Base-by-base conservation (phyloP, 2,797 vertebrate genomes). In the Lacerta bilineata region DNA sequence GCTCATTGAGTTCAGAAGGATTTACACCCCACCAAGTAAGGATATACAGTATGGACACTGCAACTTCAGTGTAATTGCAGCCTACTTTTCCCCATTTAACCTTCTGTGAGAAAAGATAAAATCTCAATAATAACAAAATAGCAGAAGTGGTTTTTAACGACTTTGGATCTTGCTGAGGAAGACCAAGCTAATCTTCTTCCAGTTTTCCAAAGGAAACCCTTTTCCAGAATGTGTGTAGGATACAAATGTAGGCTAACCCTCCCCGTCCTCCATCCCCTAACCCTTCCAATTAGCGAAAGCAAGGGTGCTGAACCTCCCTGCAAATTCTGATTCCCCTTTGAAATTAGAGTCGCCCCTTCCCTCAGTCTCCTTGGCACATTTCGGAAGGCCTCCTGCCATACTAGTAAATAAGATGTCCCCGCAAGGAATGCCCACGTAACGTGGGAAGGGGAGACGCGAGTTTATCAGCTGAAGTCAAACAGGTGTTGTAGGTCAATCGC, bases 301-400 rank as follows among this genome's bases (percentile, higher is more conserved):
- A n/a, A 18, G 3, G 23, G 5, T 3, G 2, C 33, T 2, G 2
- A 1, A 1, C 13, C 7, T 29, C 23, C 59, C 9, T 43, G 1
- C 29, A 33, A 23, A 36, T 33, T n/a, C 68, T 18, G 8, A 33
- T 39, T 33, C 33, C 55, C n/a, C 20, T 36, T 36, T 27, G 6
- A 8, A 46, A 13, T 13, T 5, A 69, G 64, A 17, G 8, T 4
- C 23, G 7, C 29, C 33, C 33, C n/a, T 23, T 27, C 11, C 9
- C 33, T 10, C 18, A 23, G 33, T 81, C 61, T 36, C 75, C 5
- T 25, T 25, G 75, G 4, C 23, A 76, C 8, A 43, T 23, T 64
- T 64, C 61, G 61, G 61, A 8, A 64, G 50, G 50, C 50, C 13
- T 3, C 50, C 13, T 55, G 13, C 15, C 50, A 55, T 13, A 55